Base-by-base conservation (phyloP, 2,888 invertebrate genomes). In the Synanthedon vespiformis region DNA sequence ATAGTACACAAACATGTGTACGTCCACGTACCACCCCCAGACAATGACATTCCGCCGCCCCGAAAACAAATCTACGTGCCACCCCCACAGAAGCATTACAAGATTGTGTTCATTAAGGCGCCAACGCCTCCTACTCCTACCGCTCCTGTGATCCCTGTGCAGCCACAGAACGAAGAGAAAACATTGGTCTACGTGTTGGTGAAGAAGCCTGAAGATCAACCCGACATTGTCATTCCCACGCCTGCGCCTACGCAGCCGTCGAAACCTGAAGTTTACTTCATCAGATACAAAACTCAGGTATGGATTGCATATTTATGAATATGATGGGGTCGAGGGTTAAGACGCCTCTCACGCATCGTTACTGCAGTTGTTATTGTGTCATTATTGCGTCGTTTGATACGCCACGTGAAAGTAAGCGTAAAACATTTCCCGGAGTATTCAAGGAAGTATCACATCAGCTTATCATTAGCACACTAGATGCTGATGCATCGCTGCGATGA, bases 261-360 rank as follows among this genome's bases (percentile, higher is more conserved):
- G 88, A 95, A 95, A 77, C 95, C 95, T 5, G 95, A 95, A 87
- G 95, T 95, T 52, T 95, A 94, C 89, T 95, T 95, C 89, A 95
- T 95, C 88, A 92, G 94, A 87, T 95, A 95, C 86, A 94, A 94
- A 85, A 93, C 93, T 51, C 93, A 93, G 91, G 93, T 93, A 80
- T 16, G 16, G 3, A 44, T 44, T 44, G 34, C 12, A 44, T 44
- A 44, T 44, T 44, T 44, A 44, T 14, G 44, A 34, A 34, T 34
- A 34, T 10, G 10, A 34, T 10, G 10, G 34, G 34, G 34, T 34
- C 34, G 34, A 34, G 34, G 34, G 34, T 34, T 34, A 34, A 8
- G 34, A 34, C 34, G 34, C 6, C 34, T 34, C 34, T 34, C 34
- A 34, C 34, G 34, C 34, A 34, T 34, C 34, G 34, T 49, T 40